Percentiles rank a stretch among this genome's conserved stretches.
Evolutionary conservation across 37 sponge, comb jelly and placozoan genomes (phyloP).

Genomic region (Axinella damicornis): DNA sequence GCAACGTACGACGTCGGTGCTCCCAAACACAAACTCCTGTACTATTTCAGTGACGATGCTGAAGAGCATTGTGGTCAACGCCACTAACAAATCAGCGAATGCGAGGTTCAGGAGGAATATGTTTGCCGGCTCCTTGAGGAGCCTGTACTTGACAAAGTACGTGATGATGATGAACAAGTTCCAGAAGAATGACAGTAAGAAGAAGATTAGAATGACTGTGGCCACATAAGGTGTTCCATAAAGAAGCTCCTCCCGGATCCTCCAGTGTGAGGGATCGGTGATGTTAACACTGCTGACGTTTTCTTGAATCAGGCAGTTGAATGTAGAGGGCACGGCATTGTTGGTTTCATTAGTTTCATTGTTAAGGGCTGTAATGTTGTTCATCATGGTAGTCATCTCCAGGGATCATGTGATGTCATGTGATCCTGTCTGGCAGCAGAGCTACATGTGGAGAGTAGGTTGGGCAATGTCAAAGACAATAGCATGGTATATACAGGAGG

Average conservation of each 20-base stretch:
- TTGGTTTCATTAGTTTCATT: too few species aligned
- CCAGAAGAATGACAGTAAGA: conserved; percentile 73
- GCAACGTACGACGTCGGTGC: conserved; percentile 57
- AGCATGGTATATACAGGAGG: too few species aligned
- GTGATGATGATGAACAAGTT: conserved; percentile 77
- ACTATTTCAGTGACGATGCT: conserved; percentile 22
- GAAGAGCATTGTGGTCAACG: conserved; percentile 38
- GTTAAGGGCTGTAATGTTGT: too few species aligned
- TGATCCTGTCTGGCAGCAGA: too few species aligned
- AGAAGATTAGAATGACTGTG: conserved; percentile 47
- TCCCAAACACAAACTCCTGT: conserved; percentile 57
- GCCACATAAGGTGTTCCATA: conserved; percentile 38
- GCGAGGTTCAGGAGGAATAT: conserved; percentile 67
- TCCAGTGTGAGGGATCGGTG: conserved; percentile 45
- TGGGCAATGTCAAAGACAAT: too few species aligned
- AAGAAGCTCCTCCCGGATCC: conserved; percentile 9
- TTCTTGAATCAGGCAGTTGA: conserved; percentile 20
- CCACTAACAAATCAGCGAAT: conserved; percentile 43
- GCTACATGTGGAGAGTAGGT: too few species aligned
- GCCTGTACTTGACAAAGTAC: conserved; percentile 35
- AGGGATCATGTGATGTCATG: too few species aligned
- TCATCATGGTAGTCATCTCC: too few species aligned
- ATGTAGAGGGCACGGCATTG: neutral
- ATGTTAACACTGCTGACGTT: conserved; percentile 5
- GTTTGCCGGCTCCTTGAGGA: conserved; percentile 78